phyloP scores from a whole-genome alignment of 2,113 vertebrate genomes.

The Larimichthys polyactis region DNA sequence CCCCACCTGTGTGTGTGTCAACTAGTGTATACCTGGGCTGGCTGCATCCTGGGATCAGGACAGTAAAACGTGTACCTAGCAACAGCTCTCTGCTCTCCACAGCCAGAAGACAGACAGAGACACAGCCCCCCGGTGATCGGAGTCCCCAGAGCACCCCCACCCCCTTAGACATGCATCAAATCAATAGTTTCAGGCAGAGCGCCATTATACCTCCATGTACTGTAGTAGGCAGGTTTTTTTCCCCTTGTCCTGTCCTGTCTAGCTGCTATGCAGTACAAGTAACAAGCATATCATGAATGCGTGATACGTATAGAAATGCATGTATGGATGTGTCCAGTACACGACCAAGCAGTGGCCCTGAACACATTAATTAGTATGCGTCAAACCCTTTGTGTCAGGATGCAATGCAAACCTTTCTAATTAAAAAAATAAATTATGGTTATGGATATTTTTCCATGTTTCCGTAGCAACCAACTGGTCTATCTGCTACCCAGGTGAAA shows the following conservation, averaged over 20 bases:
- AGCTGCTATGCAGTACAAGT: conserved; percentile 6
- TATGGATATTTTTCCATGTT: conserved; percentile 30
- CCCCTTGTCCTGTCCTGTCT: neutral
- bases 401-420: neutral
- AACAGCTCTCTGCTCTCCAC: conserved; percentile 38
- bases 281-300: conserved; percentile 11
- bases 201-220: conserved; percentile 26
- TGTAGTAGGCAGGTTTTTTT: neutral
- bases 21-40: conserved; percentile 22
- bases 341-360: neutral
- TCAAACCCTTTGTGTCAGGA: conserved; percentile 4
- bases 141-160: conserved; percentile 2
- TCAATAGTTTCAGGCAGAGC: conserved; percentile 54
- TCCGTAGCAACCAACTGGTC: conserved; percentile 47
- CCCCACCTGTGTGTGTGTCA: conserved; percentile 24
- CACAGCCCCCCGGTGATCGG: conserved; percentile 29
- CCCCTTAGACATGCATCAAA: conserved; percentile 44
- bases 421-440: conserved; percentile 3
- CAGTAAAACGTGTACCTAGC: conserved; percentile 20
- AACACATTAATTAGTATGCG: neutral
- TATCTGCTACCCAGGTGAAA: conserved; percentile 27
- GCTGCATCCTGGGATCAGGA: conserved; percentile 41
- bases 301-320: conserved; percentile 1
- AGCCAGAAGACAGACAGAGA: conserved; percentile 21
- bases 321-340: neutral